Base-by-base conservation (phyloP, 2,888 invertebrate genomes). In the Trissonchulus sp. region DNA sequence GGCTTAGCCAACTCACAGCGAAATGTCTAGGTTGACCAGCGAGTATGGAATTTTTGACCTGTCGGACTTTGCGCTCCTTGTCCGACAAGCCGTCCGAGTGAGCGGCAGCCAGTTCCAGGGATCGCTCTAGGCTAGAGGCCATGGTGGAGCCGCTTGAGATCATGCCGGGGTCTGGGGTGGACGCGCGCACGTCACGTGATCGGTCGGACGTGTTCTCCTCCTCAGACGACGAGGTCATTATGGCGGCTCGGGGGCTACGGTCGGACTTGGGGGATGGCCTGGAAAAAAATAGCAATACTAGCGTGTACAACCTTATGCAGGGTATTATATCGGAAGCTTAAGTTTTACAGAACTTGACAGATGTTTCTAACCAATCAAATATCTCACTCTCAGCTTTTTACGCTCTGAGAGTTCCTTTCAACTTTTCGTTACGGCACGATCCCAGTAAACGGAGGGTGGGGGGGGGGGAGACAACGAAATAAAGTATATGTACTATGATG, bases 41-140 rank as follows among this genome's bases (percentile, higher is more conserved):
- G 63, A 79, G 78, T 75, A 82, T 80, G 30, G 77, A 76, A n/a
- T 79, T 75, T 73, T 79, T 80, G 71, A 81, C 81, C 0, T 79
- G 80, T 28, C 79, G 76, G 28, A 83, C 79, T 28, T 77, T 75
- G n/a, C 76, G 72, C 73, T 83, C 83, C 71, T 82, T 81, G 77
- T 83, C 83, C 18, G 82, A 81, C 30, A 83, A 78, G 0, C 83
- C 83, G 77, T 83, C 83, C n/a, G 81, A 81, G 38, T 78, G 77
- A 1, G 77, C 78, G 1, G 81, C 81, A 28, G 80, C 78, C 76
- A 75, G n/a, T 48, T 77, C 77, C 23, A 74, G 48, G 37, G 36
- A 60, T 35, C 77, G 74, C 60, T 77, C 77, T 36, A 77, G 37
- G 30, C 77, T 77, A 63, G 72, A 74, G 1, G 63, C 72, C 68